Evolutionary conservation across 2,888 invertebrate genomes (phyloP), one percentile per base, ranked within the genome.

Genomic region (Archaeoteleia sp.): DNA sequence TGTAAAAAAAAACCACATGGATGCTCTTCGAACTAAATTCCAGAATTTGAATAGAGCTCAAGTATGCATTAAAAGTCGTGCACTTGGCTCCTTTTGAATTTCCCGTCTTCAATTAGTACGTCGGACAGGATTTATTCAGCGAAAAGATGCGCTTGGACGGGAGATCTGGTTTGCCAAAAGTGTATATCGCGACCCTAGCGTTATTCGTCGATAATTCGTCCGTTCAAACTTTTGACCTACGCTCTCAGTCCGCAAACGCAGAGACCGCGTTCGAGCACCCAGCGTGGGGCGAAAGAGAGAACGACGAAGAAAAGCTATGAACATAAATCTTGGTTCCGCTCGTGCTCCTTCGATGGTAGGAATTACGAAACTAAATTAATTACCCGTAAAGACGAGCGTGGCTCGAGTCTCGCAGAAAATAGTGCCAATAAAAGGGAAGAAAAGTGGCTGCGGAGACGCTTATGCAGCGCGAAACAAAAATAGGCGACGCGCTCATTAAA

Each of bases 361-460:
- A 80, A 81, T 79, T 78, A 76, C 72, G 73, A 80, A 82, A 81
- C 74, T 80, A 78, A 81, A 81, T 82, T 82, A 82, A 82, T 82
- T 81, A 81, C 72, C 74, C 74, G 75, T 73, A 73, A 77, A 75
- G 68, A 60, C 58, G 63, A 60, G 63, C 58, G 25, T 14, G 40
- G 45, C 49, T 49, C 17, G 58, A 34, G 53, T 57, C 49, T 34
- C 55, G 72, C 57, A 70, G 67, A 74, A 73, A 72, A 72, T 73
- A 67, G 62, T 70, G 70, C 67, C 66, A 51, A 60, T 67, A 61
- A 51, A 48, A 46, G 61, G 55, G 20, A 42, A 57, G 53, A 55
- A 20, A 46, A 39, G 43, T 53, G 61, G 71, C 69, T 60, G 35
- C 23, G 54, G 43, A 67, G 60, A 57, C 66, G 72, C 71, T 79